phyloP scores from a whole-genome alignment of 2,113 vertebrate genomes.

The Micromys minutus region DNA sequence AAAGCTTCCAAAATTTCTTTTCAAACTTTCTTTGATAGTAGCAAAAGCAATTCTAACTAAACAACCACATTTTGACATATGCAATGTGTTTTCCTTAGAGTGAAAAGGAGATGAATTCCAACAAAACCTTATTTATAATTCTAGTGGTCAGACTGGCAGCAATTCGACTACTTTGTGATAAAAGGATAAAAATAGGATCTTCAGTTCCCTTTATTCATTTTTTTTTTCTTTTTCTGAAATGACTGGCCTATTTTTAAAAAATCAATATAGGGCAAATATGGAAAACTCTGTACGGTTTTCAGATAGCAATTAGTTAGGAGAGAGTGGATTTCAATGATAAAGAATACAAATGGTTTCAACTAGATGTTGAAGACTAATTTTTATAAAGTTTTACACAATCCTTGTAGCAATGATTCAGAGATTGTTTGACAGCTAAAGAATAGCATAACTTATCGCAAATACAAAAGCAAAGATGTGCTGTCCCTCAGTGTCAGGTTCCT shows the following conservation, averaged over 20 bases:
- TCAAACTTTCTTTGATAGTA: neutral
- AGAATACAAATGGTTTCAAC: neutral
- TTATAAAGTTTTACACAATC: neutral
- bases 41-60: neutral
- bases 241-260: neutral
- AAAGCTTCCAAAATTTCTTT: neutral
- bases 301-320: neutral
- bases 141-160: neutral
- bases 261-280: neutral
- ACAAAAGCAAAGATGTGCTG: neutral
- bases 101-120: neutral
- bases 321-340: neutral
- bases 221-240: neutral
- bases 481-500: neutral
- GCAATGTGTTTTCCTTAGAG: neutral
- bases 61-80: neutral
- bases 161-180: neutral
- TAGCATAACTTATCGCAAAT: neutral
- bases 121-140: neutral
- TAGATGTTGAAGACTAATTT: constrained; percentile 14
- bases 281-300: neutral
- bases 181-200: neutral
- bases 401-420: neutral
- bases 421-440: neutral
- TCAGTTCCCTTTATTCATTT: neutral